Evolutionary conservation across 2,113 vertebrate species (phyloP).

Genomic region (Siphamia tubifer): DNA sequence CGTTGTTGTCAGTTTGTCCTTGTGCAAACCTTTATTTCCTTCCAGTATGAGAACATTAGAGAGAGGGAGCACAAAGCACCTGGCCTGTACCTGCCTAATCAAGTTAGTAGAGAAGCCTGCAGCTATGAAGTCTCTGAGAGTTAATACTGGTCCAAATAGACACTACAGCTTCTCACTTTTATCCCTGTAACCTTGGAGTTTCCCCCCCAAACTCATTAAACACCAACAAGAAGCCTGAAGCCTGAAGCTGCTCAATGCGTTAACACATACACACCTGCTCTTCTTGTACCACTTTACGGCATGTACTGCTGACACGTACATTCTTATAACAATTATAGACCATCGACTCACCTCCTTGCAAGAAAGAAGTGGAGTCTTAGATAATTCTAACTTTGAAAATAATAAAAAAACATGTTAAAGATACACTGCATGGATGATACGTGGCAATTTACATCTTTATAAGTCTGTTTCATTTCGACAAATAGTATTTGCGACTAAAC

Average conservation of each 20-base stretch:
- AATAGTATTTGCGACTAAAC: constrained; percentile 5
- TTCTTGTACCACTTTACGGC: not conserved
- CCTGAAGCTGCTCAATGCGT: constrained; percentile 6
- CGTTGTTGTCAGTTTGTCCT: constrained; percentile 12
- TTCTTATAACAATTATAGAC: constrained; percentile 58
- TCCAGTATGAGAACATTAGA: not conserved
- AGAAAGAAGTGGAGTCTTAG: constrained; percentile 3
- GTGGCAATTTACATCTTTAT: not conserved
- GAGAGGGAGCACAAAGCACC: constrained; percentile 8
- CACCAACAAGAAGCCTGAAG: constrained; percentile 24
- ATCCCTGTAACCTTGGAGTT: constrained; percentile 38
- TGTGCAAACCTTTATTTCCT: constrained; percentile 1
- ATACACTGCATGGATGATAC: not conserved
- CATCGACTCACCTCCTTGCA: not conserved
- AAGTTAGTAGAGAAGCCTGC: constrained; percentile 35
- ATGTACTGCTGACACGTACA: constrained; percentile 49
- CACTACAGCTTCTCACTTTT: constrained; percentile 7
- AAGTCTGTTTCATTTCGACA: constrained; percentile 26
- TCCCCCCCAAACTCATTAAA: constrained; percentile 55
- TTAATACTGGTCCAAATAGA: constrained; percentile 39
- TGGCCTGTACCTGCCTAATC: constrained; percentile 43
- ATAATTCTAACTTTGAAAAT: constrained; percentile 32
- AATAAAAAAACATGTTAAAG: constrained; percentile 34
- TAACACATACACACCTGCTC: constrained; percentile 40
- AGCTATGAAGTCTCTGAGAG: constrained; percentile 18